Conservation (phyloP, 2,888 invertebrate species). For the Acleris cristana region DNA sequence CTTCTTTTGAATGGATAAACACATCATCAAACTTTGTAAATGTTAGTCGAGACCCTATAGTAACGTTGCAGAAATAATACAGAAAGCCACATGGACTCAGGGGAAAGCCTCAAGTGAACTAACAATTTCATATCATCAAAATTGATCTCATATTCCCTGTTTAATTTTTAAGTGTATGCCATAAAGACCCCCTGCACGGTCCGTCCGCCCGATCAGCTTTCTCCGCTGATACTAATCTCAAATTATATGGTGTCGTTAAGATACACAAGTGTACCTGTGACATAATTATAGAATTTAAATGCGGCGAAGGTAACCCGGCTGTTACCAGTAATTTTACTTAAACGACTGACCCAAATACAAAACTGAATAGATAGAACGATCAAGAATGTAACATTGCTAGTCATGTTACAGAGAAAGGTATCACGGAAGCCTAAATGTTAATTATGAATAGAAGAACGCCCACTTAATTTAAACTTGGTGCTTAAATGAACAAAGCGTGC, state of each 20-base stretch:
- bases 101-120: conserved; percentile 9
- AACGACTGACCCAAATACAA: conserved; percentile 4
- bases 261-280: conserved; percentile 25
- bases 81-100: not conserved
- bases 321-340: conserved; percentile 12
- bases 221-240: conserved; percentile 36
- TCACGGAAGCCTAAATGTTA: conserved; percentile 29
- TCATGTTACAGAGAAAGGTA: conserved; percentile 26
- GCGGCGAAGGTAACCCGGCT: conserved; percentile 18
- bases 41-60: no score
- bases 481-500: conserved; percentile 22
- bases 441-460: conserved; percentile 34
- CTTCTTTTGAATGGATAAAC: not conserved
- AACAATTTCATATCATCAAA: conserved; percentile 21
- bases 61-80: no score
- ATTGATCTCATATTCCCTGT: conserved; percentile 27
- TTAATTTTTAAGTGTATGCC: conserved; percentile 24
- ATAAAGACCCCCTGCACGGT: conserved; percentile 33
- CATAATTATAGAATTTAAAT: conserved; percentile 22
- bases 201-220: conserved; percentile 31
- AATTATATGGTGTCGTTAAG: conserved; percentile 38
- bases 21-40: not conserved
- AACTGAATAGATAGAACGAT: conserved; percentile 5
- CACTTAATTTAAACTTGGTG: conserved; percentile 23
- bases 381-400: conserved; percentile 5